Conservation (phyloP, 64 coral and sea anemone genomes). For the Porites australiensis region DNA sequence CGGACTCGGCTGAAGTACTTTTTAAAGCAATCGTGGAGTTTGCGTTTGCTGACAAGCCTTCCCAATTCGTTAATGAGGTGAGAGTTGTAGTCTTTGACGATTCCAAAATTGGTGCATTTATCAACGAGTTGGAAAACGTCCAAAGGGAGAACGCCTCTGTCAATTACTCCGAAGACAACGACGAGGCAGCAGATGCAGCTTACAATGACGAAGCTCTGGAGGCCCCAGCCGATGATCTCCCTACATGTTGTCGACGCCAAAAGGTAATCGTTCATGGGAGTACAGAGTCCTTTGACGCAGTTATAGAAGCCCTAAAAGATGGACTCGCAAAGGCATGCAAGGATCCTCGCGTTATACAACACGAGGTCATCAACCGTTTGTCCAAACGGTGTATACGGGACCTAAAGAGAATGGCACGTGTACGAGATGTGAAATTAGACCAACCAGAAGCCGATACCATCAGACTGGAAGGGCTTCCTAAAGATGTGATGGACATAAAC, state of each 20-base stretch:
- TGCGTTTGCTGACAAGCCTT: neutral
- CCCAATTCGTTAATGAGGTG: neutral
- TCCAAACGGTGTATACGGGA: neutral
- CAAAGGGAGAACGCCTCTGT: neutral
- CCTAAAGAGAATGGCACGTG: neutral
- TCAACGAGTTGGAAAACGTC: neutral
- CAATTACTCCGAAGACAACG: neutral
- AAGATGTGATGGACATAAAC: constrained; percentile 32
- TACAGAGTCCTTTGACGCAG: neutral
- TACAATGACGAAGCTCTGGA: neutral
- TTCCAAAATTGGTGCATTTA: neutral
- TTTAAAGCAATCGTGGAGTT: constrained; percentile 13
- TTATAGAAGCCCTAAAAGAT: neutral
- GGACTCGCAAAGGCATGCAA: neutral
- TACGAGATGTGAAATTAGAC: constrained; percentile 27
- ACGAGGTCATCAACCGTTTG: neutral
- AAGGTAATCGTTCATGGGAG: constrained; percentile 5
- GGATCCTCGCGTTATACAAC: neutral
- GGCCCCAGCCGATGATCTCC: neutral
- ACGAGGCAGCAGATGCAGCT: neutral
- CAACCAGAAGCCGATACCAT: constrained; percentile 16
- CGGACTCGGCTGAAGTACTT: neutral
- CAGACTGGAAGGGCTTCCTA: constrained; percentile 13
- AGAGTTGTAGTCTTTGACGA: constrained; percentile 10
- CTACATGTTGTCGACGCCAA: neutral